Conservation (phyloP, 2,113 vertebrate genomes). For the Aix galericulata region DNA sequence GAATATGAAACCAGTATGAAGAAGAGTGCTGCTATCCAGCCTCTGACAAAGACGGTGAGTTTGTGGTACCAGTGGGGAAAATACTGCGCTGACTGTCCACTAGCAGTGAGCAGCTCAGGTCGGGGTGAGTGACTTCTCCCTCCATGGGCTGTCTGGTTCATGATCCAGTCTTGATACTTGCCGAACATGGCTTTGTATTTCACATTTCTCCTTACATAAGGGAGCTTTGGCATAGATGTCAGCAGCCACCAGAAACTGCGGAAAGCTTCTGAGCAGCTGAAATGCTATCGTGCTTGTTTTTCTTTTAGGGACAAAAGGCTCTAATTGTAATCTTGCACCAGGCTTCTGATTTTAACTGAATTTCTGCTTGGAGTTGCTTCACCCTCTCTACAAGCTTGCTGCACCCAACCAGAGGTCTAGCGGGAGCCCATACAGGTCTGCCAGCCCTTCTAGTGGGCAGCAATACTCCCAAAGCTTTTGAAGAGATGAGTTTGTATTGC, state of each 20-base stretch:
- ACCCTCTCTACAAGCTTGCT: background rate
- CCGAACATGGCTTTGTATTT: background rate
- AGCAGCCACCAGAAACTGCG: background rate
- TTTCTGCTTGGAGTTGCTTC: conserved; percentile 24
- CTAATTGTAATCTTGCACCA: conserved; percentile 57
- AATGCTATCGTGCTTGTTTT: background rate
- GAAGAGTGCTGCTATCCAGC: background rate
- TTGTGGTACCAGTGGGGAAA: background rate
- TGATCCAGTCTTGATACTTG: background rate
- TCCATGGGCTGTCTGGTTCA: background rate
- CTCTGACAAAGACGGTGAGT: background rate
- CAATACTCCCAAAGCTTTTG: background rate
- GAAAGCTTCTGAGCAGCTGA: conserved; percentile 34
- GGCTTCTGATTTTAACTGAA: conserved; percentile 35
- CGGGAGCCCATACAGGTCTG: background rate
- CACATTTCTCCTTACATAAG: background rate
- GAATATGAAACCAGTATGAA: background rate
- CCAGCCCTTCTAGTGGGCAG: background rate
- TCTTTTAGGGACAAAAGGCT: conserved; percentile 27
- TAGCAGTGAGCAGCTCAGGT: background rate
- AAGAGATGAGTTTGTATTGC: background rate
- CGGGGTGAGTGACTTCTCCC: background rate
- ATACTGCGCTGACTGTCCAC: background rate
- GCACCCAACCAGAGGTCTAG: background rate
- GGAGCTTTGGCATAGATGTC: conserved; percentile 14